Base-by-base conservation (phyloP, 1,140 invertebrate genomes). In the Leucophenga varia region DNA sequence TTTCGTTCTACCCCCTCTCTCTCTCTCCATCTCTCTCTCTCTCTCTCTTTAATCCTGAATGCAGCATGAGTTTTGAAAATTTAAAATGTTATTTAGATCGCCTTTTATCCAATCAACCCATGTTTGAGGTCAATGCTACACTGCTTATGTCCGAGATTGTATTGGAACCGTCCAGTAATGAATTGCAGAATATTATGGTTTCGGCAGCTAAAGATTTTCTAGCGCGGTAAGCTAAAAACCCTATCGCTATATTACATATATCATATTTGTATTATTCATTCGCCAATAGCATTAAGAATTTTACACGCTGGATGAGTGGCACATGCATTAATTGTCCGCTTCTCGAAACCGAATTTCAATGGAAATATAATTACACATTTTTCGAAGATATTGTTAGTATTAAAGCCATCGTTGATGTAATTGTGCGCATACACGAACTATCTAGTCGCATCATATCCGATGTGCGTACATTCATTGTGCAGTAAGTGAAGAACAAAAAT, bases 291-390 rank as follows among this genome's bases (percentile, higher is more conserved):
- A 70, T 90, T 3, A 89, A 87, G 63, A 56, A 77, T 5, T 91
- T 94, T 72, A 80, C 86, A 0, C 82, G 91, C 7, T 95, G 91
- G 91, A 88, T 90, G 85, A 78, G 85, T 49, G 84, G 84, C n/a
- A 89, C 86, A 9, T 94, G 91, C 69, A 64, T 89, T 0, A 81
- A 84, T 21, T 88, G 85, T 50, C 77, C 82, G 25, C 49, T 65
- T 71, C 44, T 70, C 13, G 67, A 43, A 59, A 61, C 76, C 34
- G 60, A 82, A 1, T 75, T 78, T 2, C 81, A 82, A 34, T 77
- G 81, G 68, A 75, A 84, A 73, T 79, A 76, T 70, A 63, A 85
- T 64, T 82, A 87, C 76, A 80, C 79, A 1, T 93, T 86, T 71
- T 91, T 86, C 54, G 85, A 91, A 37, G 90, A 95, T 57, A 78